Conservation (phyloP, 2,888 invertebrate species). For the Chrysomela aeneicollis region DNA sequence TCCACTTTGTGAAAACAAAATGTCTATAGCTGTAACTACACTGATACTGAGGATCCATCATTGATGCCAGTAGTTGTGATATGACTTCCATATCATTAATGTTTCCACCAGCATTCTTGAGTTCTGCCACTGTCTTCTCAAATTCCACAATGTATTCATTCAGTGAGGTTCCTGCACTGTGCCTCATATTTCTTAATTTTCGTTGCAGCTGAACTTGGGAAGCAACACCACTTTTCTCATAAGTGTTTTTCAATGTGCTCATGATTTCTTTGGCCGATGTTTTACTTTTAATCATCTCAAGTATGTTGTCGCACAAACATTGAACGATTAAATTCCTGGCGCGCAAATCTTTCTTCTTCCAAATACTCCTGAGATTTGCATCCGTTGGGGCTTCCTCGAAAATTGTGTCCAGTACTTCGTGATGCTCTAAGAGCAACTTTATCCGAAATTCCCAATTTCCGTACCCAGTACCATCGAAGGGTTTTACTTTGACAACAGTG, state of each 20-base stretch:
- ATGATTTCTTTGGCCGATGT: background rate
- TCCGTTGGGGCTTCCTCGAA: too few relatives aligned
- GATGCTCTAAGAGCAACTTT: too few relatives aligned
- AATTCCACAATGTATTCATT: slow-evolving; percentile 23
- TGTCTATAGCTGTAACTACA: too few relatives aligned
- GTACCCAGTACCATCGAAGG: too few relatives aligned
- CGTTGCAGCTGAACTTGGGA: background rate
- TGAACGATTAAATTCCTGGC: background rate
- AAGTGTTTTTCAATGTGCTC: background rate
- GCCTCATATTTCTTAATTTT: slow-evolving; percentile 14
- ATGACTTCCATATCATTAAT: background rate
- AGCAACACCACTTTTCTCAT: background rate
- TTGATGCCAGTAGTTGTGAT: too few relatives aligned
- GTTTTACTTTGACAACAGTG: too few relatives aligned
- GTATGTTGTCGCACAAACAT: background rate
- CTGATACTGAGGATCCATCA: too few relatives aligned
- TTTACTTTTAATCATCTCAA: background rate
- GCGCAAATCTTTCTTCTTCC: background rate
- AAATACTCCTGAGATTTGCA: too few relatives aligned
- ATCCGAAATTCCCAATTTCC: too few relatives aligned
- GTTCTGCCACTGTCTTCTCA: slow-evolving; percentile 20
- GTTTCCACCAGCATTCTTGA: too few relatives aligned
- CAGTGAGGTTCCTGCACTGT: slow-evolving; percentile 8
- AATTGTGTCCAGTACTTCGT: too few relatives aligned
- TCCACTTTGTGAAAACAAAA: too few relatives aligned